Evolutionary conservation across 2,888 invertebrate genomes (phyloP).

Genomic region (Apotomis betuletana): DNA sequence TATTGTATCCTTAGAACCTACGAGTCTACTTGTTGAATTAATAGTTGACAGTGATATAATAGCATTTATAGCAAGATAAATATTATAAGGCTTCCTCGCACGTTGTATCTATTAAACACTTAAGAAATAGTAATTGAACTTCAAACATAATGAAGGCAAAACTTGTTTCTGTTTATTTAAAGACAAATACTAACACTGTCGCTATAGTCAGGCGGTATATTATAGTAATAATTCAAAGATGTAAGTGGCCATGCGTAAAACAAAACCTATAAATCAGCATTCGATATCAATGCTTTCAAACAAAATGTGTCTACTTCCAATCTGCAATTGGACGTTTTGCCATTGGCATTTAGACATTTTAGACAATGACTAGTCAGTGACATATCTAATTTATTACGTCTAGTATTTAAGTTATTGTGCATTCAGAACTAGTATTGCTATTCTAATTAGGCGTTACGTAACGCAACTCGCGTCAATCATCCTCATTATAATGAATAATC

Average conservation of each 20-base stretch:
- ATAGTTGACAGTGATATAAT: neutral
- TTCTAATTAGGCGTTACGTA: conserved; percentile 41
- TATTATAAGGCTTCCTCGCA: too few species aligned
- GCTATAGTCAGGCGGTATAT: neutral
- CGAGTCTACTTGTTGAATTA: neutral
- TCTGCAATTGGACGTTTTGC: conserved; percentile 19
- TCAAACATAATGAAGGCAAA: neutral
- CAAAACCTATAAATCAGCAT: conserved; percentile 4
- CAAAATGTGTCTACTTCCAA: conserved; percentile 18
- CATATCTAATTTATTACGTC: conserved; percentile 33
- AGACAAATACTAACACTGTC: neutral
- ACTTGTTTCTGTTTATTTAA: neutral
- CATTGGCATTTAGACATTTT: conserved; percentile 16
- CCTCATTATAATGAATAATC: conserved; percentile 39
- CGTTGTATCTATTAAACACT: neutral
- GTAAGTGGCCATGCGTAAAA: conserved; percentile 1
- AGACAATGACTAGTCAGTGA: conserved; percentile 18
- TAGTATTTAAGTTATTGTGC: conserved; percentile 31
- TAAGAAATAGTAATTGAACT: conserved; percentile 4
- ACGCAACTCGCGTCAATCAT: conserved; percentile 38
- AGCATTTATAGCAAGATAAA: neutral
- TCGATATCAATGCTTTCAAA: conserved; percentile 18
- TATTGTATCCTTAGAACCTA: neutral
- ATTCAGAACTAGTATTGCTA: conserved; percentile 36
- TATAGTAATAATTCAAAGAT: neutral